Evolutionary conservation across 2,797 vertebrate species (phyloP), one percentile per base, ranked within the genome.

Genomic region (Uromys caudimaculatus): DNA sequence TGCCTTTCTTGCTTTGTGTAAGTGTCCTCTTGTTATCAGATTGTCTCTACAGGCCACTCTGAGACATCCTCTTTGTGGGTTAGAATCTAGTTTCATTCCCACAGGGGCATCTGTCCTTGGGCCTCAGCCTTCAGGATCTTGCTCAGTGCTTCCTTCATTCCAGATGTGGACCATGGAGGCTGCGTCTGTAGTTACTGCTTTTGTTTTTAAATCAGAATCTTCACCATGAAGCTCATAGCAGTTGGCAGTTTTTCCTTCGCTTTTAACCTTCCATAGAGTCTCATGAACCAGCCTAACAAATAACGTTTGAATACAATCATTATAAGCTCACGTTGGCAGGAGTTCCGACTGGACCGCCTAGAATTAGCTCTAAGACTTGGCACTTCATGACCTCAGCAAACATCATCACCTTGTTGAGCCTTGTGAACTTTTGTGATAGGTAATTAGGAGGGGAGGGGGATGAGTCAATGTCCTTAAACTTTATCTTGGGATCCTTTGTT

Each of bases 191-290:
- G 64, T 81, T 86, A 44, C 67, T 76, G 19, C 60, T 82, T 91
- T 58, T 94, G 9, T 23, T 6, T 17, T 54, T 8, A 78, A 52
- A 13, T 83, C 35, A 87, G 83, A 44, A 12, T 47, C 44, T 86
- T 93, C 38, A 29, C 35, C n/a, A 14, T 29, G 17, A n/a, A 71
- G 21, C 56, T 94, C 52, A 11, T 78, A 44, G 52, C 16, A 93
- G 35, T 76, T 44, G 67, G 60, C 21, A 54, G 38, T 89, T 71
- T 96, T 75, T 93, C 52, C 77, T 96, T 82, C 82, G 56, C n/a
- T 32, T 95, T 32, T 91, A 44, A 24, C 58, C 58, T 86, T 82
- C 24, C 38, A 21, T 91, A 47, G n/a, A 64, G 67, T 90, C 69
- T 97, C 77, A 21, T 16, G 82, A 64, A 35, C 32, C 60, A 60